These are phyloP conservation scores for Taurulus bubalis DNA, from an alignment of 2,113 vertebrate genomes.

Conservation along the genomic window DNA sequence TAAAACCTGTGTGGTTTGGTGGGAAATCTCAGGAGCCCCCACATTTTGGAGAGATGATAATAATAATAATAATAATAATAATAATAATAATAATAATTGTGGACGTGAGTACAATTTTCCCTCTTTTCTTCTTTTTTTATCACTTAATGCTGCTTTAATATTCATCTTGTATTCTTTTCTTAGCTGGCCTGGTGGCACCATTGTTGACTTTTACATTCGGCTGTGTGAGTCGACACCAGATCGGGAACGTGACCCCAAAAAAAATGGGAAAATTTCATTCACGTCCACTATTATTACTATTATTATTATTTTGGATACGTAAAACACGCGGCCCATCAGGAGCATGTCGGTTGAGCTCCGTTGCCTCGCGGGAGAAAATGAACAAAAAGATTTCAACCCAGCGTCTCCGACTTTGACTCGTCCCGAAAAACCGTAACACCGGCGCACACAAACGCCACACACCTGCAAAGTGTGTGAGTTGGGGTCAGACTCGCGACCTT, in stretches of 20 bases:
- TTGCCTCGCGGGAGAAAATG: not conserved
- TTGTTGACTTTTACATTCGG: not conserved
- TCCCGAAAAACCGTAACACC: constrained; percentile 6
- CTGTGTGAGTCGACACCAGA: not conserved
- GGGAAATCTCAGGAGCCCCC: not conserved
- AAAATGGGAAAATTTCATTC: not conserved
- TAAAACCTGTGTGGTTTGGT: not conserved
- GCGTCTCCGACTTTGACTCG: constrained; percentile 1
- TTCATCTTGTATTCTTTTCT: not conserved
- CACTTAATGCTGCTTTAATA: not conserved
- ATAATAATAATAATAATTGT: too few relatives aligned
- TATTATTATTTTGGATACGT: not conserved
- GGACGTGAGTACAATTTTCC: too few relatives aligned
- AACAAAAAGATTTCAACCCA: not conserved
- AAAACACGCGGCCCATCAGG: not conserved
- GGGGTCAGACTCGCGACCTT: constrained; percentile 37
- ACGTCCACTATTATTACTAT: not conserved
- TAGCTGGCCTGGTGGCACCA: too few relatives aligned
- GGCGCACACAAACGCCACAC: not conserved
- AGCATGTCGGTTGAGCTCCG: not conserved
- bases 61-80: too few relatives aligned
- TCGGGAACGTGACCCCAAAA: not conserved
- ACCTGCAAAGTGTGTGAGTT: constrained; percentile 13
- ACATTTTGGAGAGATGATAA: not conserved
- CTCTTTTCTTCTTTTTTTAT: not conserved